These are phyloP conservation scores for Cephus runcator DNA, from an alignment of 2,888 invertebrate species.

Conservation along the genomic window DNA sequence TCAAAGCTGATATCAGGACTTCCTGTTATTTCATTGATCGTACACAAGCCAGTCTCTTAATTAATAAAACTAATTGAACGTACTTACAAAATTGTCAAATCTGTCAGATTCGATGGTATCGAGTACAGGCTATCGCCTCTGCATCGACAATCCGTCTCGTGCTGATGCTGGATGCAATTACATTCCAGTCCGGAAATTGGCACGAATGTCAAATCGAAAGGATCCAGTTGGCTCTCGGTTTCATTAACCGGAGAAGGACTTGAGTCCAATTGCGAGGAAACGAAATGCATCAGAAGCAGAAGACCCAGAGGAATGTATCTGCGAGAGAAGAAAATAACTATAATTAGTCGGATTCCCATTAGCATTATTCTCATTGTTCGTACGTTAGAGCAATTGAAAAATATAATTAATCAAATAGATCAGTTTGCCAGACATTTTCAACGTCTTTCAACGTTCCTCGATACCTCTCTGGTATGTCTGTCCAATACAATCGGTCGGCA, in stretches of 20 bases:
- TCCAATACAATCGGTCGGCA: too few relatives aligned
- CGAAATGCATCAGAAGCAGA: neutral
- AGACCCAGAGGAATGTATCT: neutral
- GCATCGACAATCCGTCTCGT: neutral
- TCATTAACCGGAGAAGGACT: neutral
- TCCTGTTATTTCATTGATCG: too few relatives aligned
- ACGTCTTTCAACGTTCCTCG: too few relatives aligned
- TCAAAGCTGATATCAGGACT: too few relatives aligned
- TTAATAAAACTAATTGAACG: neutral
- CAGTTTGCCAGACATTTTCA: too few relatives aligned
- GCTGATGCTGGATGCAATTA: neutral
- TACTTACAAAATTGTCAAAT: slow-evolving; percentile 6
- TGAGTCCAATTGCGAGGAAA: neutral
- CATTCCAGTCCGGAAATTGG: neutral
- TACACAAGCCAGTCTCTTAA: too few relatives aligned
- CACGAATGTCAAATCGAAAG: neutral
- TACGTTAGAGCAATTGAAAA: too few relatives aligned
- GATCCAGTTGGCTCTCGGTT: neutral
- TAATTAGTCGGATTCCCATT: too few relatives aligned
- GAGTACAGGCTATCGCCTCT: neutral
- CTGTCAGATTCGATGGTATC: slow-evolving; percentile 5
- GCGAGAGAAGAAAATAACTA: neutral
- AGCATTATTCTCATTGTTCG: too few relatives aligned
- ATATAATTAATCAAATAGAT: too few relatives aligned
- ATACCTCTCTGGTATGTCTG: too few relatives aligned